Evolutionary conservation across 2,797 vertebrate species (phyloP), one percentile per base, ranked within the genome.

Genomic region (Sebastes umbrosus): DNA sequence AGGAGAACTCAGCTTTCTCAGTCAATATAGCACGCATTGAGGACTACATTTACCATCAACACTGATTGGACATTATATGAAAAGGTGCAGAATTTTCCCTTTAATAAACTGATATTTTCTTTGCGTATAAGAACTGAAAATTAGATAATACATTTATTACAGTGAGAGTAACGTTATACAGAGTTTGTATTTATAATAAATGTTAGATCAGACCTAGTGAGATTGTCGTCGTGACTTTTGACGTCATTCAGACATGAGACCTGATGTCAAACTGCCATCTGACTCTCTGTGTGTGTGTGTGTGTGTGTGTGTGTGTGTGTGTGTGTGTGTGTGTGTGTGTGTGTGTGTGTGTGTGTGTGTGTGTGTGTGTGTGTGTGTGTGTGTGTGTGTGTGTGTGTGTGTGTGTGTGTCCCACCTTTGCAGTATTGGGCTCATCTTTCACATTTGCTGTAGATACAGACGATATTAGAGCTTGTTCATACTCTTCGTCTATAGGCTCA

Each of bases 401-500:
- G 34, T 29, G 64, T 20, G 34, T 20, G 11, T n/a, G 74, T 82
- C 93, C 89, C 92, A 99, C 98, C 96, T 97, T 96, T 64, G 93
- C 85, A 75, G 94, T 94, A 79, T 96, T 95, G 55, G 97, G 98
- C 93, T 99, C 98, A 79, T 99, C 98, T 94, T 99, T 99, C 91
- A 99, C 94, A 70, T 24, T 85, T 1, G 72, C 88, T 2, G 82
- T 54, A 0, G 88, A 90, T 58, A 94, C 79, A 59, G 96, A 95
- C 87, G 97, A 96, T 79, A 93, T 93, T 67, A 98, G 94, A 69
- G 97, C 97, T 87, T 95, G 97, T 78, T 98, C 97, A 90, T 99
- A 99, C 90, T 98, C 98, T 88, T 99, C 98, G 80, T 99, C 98
- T 92, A 97, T 93, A 59, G 99, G 99, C 93, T 99, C 99, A 85